Percentiles rank a stretch among this genome's conserved stretches.
phyloP scores from a whole-genome alignment of 2,888 invertebrate genomes.

The Tuta absoluta region DNA sequence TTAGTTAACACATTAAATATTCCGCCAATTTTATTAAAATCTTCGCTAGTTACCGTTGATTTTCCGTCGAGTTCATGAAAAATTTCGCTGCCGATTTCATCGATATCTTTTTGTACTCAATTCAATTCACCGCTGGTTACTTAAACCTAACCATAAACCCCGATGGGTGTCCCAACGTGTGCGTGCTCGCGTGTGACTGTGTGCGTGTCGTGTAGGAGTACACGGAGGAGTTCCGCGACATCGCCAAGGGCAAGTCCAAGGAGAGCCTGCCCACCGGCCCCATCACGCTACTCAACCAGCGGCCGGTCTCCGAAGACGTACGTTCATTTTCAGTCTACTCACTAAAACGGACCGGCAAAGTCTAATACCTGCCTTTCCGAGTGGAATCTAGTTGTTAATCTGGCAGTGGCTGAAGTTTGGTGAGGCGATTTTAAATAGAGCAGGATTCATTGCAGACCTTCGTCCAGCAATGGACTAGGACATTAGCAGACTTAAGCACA shows the following conservation, averaged over 20 bases:
- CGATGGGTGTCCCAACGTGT: conserved; percentile 50
- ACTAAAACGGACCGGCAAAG: no score
- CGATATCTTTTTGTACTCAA: not conserved
- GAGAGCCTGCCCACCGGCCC: conserved; percentile 94
- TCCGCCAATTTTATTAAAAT: not conserved
- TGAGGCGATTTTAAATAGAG: not conserved
- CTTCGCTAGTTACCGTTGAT: no score
- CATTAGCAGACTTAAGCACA: not conserved
- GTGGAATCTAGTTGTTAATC: not conserved
- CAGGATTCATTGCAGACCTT: not conserved
- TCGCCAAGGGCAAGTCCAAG: conserved; percentile 96
- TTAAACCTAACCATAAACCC: not conserved
- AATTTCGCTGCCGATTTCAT: not conserved
- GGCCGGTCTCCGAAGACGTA: conserved; percentile 95
- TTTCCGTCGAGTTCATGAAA: no score
- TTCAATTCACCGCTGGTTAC: not conserved
- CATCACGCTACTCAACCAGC: conserved; percentile 97
- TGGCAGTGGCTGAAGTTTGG: not conserved
- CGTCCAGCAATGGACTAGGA: not conserved
- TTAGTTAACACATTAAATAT: not conserved
- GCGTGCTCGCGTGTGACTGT: conserved; percentile 59
- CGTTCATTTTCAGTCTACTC: not conserved
- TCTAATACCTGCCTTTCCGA: not conserved
- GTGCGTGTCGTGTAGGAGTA: conserved; percentile 88
- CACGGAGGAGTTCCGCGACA: conserved; percentile 98